phyloP scores from a whole-genome alignment of 2,888 invertebrate species.

The Portevinia maculata region DNA sequence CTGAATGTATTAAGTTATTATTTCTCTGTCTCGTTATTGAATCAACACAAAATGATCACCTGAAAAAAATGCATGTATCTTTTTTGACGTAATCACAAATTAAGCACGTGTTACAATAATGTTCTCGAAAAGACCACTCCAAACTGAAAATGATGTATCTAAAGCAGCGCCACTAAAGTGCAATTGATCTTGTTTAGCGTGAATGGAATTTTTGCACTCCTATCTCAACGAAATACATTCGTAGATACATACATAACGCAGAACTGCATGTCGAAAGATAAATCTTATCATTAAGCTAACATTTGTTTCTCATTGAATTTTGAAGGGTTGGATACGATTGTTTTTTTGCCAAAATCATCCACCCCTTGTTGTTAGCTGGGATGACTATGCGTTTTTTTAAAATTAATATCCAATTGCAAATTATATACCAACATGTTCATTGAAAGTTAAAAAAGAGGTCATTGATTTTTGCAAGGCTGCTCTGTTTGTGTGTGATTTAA shows the following conservation, averaged over 20 bases:
- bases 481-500: slow-evolving; percentile 13
- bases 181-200: slow-evolving; percentile 5
- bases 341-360: background rate
- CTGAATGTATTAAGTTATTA: background rate
- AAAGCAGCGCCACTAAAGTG: background rate
- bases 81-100: slow-evolving; percentile 33
- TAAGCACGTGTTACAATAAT: slow-evolving; percentile 42
- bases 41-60: slow-evolving; percentile 10
- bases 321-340: slow-evolving; percentile 5
- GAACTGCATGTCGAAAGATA: slow-evolving; percentile 46
- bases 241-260: slow-evolving; percentile 11
- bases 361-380: slow-evolving; percentile 16
- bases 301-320: background rate
- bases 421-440: no score
- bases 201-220: slow-evolving; percentile 16
- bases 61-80: slow-evolving; percentile 12
- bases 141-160: slow-evolving; percentile 3
- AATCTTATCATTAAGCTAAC: slow-evolving; percentile 53
- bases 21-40: background rate
- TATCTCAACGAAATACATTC: background rate
- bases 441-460: slow-evolving; percentile 66
- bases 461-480: slow-evolving; percentile 65
- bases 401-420: slow-evolving; percentile 10
- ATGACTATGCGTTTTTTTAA: background rate
- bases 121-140: background rate